Evolutionary conservation across 92 coral and sea anemone genomes (phyloP), one percentile per base, ranked within the genome.

Genomic region (Epizoanthus stellaris): DNA sequence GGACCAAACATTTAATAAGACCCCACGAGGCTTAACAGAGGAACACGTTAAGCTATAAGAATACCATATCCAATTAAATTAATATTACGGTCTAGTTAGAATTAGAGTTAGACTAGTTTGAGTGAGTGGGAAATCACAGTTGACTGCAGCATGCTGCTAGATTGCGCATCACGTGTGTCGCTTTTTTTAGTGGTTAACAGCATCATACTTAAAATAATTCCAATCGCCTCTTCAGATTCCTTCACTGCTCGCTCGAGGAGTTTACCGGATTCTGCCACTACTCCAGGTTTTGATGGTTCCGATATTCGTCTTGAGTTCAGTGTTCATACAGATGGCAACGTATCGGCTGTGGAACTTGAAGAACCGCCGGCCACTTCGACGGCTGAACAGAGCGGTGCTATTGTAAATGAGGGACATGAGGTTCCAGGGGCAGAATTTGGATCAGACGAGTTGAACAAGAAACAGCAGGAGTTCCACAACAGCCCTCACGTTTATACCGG

Each of bases 281-380:
- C 92, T 8, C 92, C 92, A 42, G 68, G 74, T 17, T 90, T 92
- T 70, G 90, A 93, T 80, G 95, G 92, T 76, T 94, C 95, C 39
- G 98, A 94, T n/a, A 86, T 94, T 47, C 95, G 91, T 61, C 91
- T 94, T 4, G 98, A 94, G 70, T 92, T 89, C 52, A 54, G 75
- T 11, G 8, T 59, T 57, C 42, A 56, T 13, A 45, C 72, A 20
- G 59, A 63, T 20, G 42, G 59, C 12, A 4, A 63, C 19, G 45
- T 38, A 19, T 23, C 70, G 47, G 39, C 6, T 20, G 59, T 40
- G 23, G 83, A 63, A 79, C 16, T 38, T 16, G 72, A 19, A 42
- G 21, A 63, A 36, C 69, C n/a, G 42, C 45, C 47, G 10, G 12
- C 62, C 14, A 42, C 38, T 16, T 6, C 58, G 14, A 47, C 25